phyloP scores from a whole-genome alignment of 2,113 vertebrate genomes.

The Anas platyrhynchos region DNA sequence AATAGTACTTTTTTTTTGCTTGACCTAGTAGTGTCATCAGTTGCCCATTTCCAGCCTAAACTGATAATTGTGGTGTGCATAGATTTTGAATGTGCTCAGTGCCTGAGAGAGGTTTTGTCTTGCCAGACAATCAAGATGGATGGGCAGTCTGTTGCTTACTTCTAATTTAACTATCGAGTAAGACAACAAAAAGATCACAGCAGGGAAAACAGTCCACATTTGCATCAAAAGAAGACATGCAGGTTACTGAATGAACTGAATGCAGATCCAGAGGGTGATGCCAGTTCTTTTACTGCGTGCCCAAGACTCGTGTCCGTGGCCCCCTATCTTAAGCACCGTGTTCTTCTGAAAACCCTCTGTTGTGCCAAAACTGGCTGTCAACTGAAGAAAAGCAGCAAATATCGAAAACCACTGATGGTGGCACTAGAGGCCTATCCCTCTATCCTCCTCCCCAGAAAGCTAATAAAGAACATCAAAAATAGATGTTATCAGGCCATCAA shows the following conservation, averaged over 20 bases:
- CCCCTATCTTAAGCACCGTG: neutral
- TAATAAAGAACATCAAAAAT: constrained; percentile 53
- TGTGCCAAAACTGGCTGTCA: neutral
- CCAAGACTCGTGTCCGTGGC: rapidly evolving
- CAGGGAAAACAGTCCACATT: neutral
- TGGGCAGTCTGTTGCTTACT: neutral
- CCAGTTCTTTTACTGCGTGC: neutral
- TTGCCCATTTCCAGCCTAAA: neutral
- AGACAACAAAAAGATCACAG: neutral
- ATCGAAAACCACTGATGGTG: constrained; percentile 44
- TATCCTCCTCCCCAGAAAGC: neutral
- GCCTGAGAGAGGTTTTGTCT: neutral
- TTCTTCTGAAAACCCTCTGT: neutral
- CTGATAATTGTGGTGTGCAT: neutral
- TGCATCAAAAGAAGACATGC: neutral
- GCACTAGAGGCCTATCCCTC: constrained; percentile 56
- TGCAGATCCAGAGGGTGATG: neutral
- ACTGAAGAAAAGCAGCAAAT: constrained; percentile 1
- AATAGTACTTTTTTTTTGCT: neutral
- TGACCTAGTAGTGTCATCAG: neutral
- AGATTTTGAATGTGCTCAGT: neutral
- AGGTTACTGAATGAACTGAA: neutral
- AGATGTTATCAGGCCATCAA: constrained; percentile 44
- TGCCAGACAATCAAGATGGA: neutral
- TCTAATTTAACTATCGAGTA: neutral